Base-by-base conservation (phyloP, 1,140 invertebrate species). In the Agraylea sexmaculata region DNA sequence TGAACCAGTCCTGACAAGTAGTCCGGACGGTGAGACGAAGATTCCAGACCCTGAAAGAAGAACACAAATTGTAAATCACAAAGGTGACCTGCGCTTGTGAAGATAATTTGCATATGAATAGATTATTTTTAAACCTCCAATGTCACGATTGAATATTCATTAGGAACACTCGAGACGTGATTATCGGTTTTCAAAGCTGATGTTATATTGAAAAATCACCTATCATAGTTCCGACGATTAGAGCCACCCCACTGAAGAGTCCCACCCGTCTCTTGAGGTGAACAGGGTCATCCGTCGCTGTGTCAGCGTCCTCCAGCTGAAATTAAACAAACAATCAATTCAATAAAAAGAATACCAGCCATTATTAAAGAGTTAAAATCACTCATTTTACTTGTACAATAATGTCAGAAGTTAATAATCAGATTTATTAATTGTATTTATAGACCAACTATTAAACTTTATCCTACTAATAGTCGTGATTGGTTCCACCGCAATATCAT, bases 181-280 rank as follows among this genome's bases (percentile, higher is more conserved):
- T n/a, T n/a, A n/a, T n/a, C n/a, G n/a, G n/a, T n/a, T n/a, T n/a
- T n/a, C n/a, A n/a, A n/a, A n/a, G n/a, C n/a, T n/a, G n/a, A n/a
- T n/a, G n/a, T n/a, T n/a, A n/a, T n/a, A n/a, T n/a, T n/a, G n/a
- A n/a, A n/a, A n/a, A 59, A 64, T 70, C 62, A 84, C 83, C 87
- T 53, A 91, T 90, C 87, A 91, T 91, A 46, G 87, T 91, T 55
- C 87, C 87, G 53, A 91, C 87, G 67, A 92, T 91, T 87, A 92
- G 75, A 86, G 87, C 87, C 79, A 90, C 86, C 83, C 87, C 87
- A 87, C 86, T 90, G 84, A 90, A 75, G 82, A 91, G 86, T 83
- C 87, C 89, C 78, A 95, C 83, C 84, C 84, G 83, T 88, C 84
- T 87, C 85, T 89, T 82, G 86, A 89, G 85, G 84, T 88, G 81